Base-by-base conservation (phyloP, 2,113 vertebrate genomes). In the Atractosteus spatula region DNA sequence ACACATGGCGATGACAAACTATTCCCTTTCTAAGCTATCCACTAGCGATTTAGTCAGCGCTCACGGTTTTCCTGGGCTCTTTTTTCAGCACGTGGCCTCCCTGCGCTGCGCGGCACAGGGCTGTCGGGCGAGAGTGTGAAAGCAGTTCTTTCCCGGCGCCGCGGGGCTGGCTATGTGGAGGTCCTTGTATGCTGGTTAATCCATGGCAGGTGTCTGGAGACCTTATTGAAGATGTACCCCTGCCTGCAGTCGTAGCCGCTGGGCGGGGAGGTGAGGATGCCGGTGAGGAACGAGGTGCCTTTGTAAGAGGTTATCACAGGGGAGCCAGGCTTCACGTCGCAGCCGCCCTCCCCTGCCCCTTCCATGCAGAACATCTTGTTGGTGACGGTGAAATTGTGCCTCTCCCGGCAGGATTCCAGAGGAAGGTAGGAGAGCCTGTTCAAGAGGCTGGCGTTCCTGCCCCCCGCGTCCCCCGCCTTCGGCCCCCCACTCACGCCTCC, bases 311-410 rank as follows among this genome's bases (percentile, higher is more conserved):
- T 88, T 12, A 84, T 87, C 0, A 93, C 76, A 0, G 92, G 84
- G 5, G 92, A 87, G 17, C 96, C 97, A 3, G 84, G 86, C 41
- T 67, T 66, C 65, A 88, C 79, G 0, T 0, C 57, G 4, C 79
- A 79, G 1, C 14, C 7, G 0, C 0, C 5, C 0, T 44, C 8
- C 3, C 12, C 29, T 0, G 67, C 4, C 8, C 76, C 74, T 43
- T 71, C 77, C 79, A 92, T 94, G 55, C 96, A 97, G 51, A 93
- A 94, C 84, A 93, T 93, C 74, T 96, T 94, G 62, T 95, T 97
- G 0, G 88, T 94, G 66, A 96, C 80, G 0, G 89, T 91, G 45
- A 83, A 3, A 4, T 92, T 94, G 8, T 94, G 82, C 16, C 74
- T 69, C 12, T 44, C 13, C 29, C 86, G 85, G 72, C 96, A 96